Evolutionary conservation across 2,888 invertebrate genomes (phyloP), one percentile per base, ranked within the genome.

Genomic region (Dasysyrphus tricinctus): DNA sequence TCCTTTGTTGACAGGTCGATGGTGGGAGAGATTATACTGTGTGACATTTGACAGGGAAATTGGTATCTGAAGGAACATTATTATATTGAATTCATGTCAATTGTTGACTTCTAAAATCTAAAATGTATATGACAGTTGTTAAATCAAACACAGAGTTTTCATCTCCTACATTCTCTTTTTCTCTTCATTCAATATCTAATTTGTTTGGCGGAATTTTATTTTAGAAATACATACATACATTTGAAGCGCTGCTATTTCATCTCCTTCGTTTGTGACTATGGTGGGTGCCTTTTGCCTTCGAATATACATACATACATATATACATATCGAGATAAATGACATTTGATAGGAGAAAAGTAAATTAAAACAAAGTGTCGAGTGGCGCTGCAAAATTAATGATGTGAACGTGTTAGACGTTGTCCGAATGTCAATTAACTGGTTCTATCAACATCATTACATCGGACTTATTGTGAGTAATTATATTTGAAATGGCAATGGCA

Each of bases 291-390:
- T n/a, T 37, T 12, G 51, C 29, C 51, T 56, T 56, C 9, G 5
- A 57, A 57, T 57, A 24, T 24, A 14, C 49, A 65, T 24, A n/a
- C n/a, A n/a, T n/a, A n/a, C n/a, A n/a, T n/a, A n/a, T n/a, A 47
- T 69, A 69, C 16, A 49, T 39, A 34, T 39, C 47, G 54, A 81
- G 63, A 81, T 74, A 81, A 85, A 85, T 81, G 81, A 78, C 77
- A 70, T 69, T 81, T 65, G 56, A 83, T 83, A 79, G 56, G 42
- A 29, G 14, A 80, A 54, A 80, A 69, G 56, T 73, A 85, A 85
- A 85, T 85, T 80, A 80, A 85, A 85, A 81, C 80, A 85, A 85
- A 77, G 80, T 81, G 80, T 85, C 72, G 80, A 85, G 75, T 85
- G 73, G 85, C 81, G 85, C 81, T 81, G 85, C 69, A 72, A 81